phyloP scores from a whole-genome alignment of 2,888 invertebrate species.

The Magallana nippona region DNA sequence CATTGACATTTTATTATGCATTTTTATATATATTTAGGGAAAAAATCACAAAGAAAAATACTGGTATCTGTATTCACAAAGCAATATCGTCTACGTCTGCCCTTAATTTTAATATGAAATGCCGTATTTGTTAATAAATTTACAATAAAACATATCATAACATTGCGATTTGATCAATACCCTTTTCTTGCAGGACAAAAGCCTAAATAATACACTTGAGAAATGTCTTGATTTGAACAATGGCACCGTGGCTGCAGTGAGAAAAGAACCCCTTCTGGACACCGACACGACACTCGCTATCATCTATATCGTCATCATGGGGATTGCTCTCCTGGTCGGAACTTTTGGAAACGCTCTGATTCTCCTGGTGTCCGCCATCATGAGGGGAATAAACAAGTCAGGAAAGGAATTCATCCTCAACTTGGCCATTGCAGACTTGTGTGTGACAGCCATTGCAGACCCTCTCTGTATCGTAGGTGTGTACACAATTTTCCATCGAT shows the following conservation, averaged over 20 bases:
- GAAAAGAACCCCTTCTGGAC: constrained; percentile 57
- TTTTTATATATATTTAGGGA: no score
- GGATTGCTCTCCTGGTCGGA: constrained; percentile 60
- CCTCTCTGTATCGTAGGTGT: constrained; percentile 75
- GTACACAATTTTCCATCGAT: constrained; percentile 35
- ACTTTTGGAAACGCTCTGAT: constrained; percentile 70
- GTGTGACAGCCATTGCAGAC: constrained; percentile 71
- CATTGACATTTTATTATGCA: no score
- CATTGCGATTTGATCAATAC: neutral
- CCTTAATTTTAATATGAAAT: no score
- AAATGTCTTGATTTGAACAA: neutral
- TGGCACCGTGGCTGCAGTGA: neutral
- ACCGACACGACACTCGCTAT: constrained; percentile 62
- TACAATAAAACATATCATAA: no score
- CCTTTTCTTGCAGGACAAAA: neutral
- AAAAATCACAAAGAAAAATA: no score
- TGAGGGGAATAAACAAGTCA: constrained; percentile 63
- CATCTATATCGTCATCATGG: constrained; percentile 64
- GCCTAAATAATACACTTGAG: neutral
- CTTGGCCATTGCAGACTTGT: constrained; percentile 73
- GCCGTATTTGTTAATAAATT: no score
- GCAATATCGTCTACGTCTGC: no score
- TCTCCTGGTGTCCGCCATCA: constrained; percentile 60
- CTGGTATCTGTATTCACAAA: no score
- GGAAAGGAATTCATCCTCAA: constrained; percentile 73